Evolutionary conservation across 2,888 invertebrate genomes (phyloP).

Genomic region (Pteria penguin): DNA sequence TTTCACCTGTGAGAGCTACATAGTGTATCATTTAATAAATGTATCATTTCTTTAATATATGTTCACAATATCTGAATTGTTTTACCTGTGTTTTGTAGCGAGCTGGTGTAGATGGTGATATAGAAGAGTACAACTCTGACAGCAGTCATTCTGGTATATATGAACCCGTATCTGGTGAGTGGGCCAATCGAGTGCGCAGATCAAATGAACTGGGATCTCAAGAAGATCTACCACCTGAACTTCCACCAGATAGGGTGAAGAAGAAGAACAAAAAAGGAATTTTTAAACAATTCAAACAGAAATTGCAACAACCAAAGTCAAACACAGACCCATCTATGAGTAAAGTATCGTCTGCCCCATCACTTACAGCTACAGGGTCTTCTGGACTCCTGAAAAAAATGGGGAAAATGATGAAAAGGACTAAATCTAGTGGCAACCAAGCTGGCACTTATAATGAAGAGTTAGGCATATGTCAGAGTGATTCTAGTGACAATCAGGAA

Average conservation of each 20-base stretch:
- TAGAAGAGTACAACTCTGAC: slow-evolving; percentile 60
- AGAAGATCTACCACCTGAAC: slow-evolving; percentile 43
- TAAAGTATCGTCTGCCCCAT: slow-evolving; percentile 35
- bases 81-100: slow-evolving; percentile 18
- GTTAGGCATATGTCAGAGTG: slow-evolving; percentile 37
- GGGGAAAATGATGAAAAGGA: slow-evolving; percentile 36
- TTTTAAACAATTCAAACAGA: slow-evolving; percentile 36
- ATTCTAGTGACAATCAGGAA: slow-evolving; percentile 26
- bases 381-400: slow-evolving; percentile 42
- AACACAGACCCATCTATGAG: slow-evolving; percentile 15
- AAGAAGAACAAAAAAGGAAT: slow-evolving; percentile 54
- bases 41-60: not conserved
- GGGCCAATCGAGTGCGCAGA: not conserved
- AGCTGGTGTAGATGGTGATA: slow-evolving; percentile 55
- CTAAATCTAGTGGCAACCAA: slow-evolving; percentile 18
- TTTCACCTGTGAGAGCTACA: too few species aligned
- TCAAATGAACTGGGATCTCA: slow-evolving; percentile 7
- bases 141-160: slow-evolving; percentile 61
- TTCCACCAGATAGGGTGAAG: slow-evolving; percentile 47
- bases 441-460: slow-evolving; percentile 17
- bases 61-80: not conserved
- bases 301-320: slow-evolving; percentile 7
- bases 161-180: slow-evolving; percentile 49
- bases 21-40: not conserved
- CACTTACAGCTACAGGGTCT: slow-evolving; percentile 24